Evolutionary conservation across 2,888 invertebrate species (phyloP), one percentile per base, ranked within the genome.

Genomic region (Emesis russula): DNA sequence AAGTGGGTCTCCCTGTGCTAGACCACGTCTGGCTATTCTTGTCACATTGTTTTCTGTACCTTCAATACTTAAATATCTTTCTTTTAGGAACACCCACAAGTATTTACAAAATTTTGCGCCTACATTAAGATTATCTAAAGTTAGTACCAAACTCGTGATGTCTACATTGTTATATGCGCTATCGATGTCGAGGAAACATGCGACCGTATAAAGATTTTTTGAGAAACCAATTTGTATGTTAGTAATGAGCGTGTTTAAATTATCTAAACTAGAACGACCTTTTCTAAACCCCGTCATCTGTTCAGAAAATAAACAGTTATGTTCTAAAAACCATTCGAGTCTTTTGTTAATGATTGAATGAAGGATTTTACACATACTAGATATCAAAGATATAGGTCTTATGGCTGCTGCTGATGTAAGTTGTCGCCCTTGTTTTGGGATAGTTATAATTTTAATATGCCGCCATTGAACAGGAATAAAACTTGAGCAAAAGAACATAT

Each of bases 351-450:
- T 15, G 25, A 79, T 41, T 31, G 70, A 79, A 33, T 79, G 79
- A 70, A 79, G 63, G 38, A 70, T 76, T 48, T 76, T 82, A 11
- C 82, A 82, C 2, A 82, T 3, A 53, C 82, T 76, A 3, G 82
- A 82, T 13, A 82, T 76, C 4, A 82, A 18, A 2, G 76, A 66
- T 38, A 82, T 82, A 1, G 82, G 82, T 48, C 82, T 75, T 0
- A 82, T 3, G 13, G 68, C 68, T 25, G 76, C 63, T 1, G 13
- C 13, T 9, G 13, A 53, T 53, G 53, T 53, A 5, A 53, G 15
- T 53, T 53, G 53, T 6, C 53, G 36, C 6, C 36, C 36, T 6
- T 36, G 36, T 6, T 36, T 36, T 5, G 36, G 36, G 6, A 36
- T 36, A 5, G 36, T 36, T 36, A 36, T 36, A 36, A 36, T 36